Base-by-base conservation (phyloP, 2,888 invertebrate genomes). In the Watsonalla binaria region DNA sequence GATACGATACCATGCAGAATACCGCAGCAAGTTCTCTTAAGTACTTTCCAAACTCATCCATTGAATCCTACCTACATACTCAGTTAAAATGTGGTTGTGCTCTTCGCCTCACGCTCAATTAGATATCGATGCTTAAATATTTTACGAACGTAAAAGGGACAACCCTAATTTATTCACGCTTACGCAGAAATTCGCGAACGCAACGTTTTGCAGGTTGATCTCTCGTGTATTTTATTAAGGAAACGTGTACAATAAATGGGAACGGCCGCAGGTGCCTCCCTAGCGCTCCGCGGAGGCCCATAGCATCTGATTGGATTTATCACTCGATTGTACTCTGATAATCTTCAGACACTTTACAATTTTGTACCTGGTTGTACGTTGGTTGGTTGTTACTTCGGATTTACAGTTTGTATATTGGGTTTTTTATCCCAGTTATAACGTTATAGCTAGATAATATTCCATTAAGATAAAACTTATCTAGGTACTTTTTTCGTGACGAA, bases 161-260 rank as follows among this genome's bases (percentile, higher is more conserved):
- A 14, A 46, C 46, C 46, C 51, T 14, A 24, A 14, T 14, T 35
- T n/a, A 33, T 45, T 45, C 39, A 46, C 45, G 51, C 35, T 46
- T 45, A 46, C 45, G 45, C 46, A 51, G 45, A 48, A 49, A 53
- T 49, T 53, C 48, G 53, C 45, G 54, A 14, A 48, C 45, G 37
- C 35, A 45, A 15, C 45, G 45, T 51, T 51, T 51, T 51, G 48
- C 47, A 47, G 48, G 47, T 48, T 54, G 51, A 54, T 54, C 51
- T 51, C 51, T 49, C 46, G 37, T 57, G 60, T 64, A 63, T 65
- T 63, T 62, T 66, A 62, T 66, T 61, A 63, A 59, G 56, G 57
- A 60, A 59, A 62, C 57, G 55, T 59, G 61, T 65, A 63, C 63
- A 63, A 63, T 61, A 67, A 67, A 66, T 57, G 65, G 59, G 60